Conservation (phyloP, 2,888 invertebrate genomes). For the Diaperis boleti region DNA sequence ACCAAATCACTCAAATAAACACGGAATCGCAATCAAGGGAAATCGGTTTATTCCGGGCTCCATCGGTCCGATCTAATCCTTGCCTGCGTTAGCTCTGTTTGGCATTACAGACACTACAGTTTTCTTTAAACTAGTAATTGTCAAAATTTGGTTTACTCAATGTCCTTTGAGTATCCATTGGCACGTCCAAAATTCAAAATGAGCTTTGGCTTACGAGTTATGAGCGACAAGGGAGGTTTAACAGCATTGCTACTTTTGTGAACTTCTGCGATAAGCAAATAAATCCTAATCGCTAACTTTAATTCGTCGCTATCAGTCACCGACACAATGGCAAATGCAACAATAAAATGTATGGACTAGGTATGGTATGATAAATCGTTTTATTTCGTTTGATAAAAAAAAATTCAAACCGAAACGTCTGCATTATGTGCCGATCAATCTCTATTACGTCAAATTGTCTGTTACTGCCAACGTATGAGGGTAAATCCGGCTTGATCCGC, state of each 20-base stretch:
- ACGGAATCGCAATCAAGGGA: constrained; percentile 30
- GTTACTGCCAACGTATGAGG: constrained; percentile 44
- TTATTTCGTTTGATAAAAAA: constrained; percentile 44
- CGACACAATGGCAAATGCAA: constrained; percentile 28
- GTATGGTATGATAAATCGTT: constrained; percentile 46
- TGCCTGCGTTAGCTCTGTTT: constrained; percentile 16
- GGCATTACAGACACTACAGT: too few species aligned
- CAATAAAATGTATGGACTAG: constrained; percentile 40
- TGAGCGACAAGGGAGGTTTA: too few species aligned
- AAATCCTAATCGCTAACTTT: too few species aligned
- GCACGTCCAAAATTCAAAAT: too few species aligned
- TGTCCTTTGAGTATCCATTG: too few species aligned
- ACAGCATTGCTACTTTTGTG: too few species aligned
- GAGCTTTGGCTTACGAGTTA: too few species aligned
- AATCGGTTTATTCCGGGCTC: constrained; percentile 30
- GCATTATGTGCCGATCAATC: constrained; percentile 49
- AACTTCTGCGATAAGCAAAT: too few species aligned
- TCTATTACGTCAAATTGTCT: constrained; percentile 49
- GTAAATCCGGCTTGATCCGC: constrained; percentile 39
- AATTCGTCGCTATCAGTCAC: constrained; percentile 4
- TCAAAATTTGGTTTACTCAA: too few species aligned
- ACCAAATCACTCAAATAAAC: constrained; percentile 27
- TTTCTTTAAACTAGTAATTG: constrained; percentile 15
- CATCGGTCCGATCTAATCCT: constrained; percentile 24
- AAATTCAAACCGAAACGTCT: constrained; percentile 42